Conservation (phyloP, 2,888 invertebrate species). For the Lasioglossum oenotherae region DNA sequence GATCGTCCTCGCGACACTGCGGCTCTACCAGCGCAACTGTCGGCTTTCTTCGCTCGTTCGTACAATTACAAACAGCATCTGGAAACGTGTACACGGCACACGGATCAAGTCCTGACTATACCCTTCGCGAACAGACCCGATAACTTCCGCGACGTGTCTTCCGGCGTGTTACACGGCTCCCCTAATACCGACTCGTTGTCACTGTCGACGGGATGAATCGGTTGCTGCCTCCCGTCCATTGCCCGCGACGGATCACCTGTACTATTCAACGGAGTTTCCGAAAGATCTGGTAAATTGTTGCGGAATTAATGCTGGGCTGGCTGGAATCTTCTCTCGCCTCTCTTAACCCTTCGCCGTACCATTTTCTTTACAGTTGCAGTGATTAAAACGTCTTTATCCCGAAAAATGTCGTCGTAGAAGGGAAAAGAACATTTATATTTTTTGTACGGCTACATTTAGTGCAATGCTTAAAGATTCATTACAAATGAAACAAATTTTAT, state of each 20-base stretch:
- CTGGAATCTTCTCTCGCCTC: not conserved
- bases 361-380: too few species aligned
- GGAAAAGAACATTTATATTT: too few species aligned
- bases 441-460: too few species aligned
- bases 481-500: too few species aligned
- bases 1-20: not conserved
- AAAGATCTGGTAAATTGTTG: not conserved
- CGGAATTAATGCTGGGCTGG: not conserved
- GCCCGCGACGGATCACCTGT: not conserved
- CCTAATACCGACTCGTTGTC: conserved; percentile 32
- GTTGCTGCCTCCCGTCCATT: not conserved
- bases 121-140: not conserved
- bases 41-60: conserved; percentile 3
- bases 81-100: conserved; percentile 14
- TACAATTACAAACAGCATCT: conserved; percentile 33
- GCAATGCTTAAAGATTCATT: too few species aligned
- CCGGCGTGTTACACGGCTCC: conserved; percentile 21
- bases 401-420: too few species aligned
- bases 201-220: conserved; percentile 6
- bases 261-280: not conserved
- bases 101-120: not conserved
- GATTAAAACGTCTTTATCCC: too few species aligned
- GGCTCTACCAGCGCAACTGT: not conserved
- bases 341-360: too few species aligned
- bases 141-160: conserved; percentile 28